These are phyloP conservation scores for Acanthurus tractus DNA, from an alignment of 2,797 vertebrate genomes.

Conservation along the genomic window DNA sequence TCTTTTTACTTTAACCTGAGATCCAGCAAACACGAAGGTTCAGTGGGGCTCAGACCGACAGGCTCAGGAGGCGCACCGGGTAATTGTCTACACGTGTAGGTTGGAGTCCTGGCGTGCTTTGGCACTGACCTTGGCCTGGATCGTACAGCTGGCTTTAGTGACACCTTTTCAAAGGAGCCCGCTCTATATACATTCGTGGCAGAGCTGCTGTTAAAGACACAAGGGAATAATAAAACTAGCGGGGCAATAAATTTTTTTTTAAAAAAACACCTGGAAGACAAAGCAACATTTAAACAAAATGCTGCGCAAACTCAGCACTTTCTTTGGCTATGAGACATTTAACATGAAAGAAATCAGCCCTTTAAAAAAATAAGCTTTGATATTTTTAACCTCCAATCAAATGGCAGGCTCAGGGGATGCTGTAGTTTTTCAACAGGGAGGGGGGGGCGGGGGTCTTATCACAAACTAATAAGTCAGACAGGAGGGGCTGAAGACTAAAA, in stretches of 20 bases:
- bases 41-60: conserved; percentile 1
- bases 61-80: neutral
- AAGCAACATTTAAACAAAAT: conserved; percentile 64
- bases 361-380: conserved; percentile 54
- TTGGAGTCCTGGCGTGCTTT: conserved; percentile 30
- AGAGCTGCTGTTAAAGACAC: conserved; percentile 53
- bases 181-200: conserved; percentile 21
- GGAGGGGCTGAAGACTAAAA: conserved; percentile 8
- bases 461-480: conserved; percentile 34
- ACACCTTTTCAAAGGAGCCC: conserved; percentile 58
- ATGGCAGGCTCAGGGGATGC: conserved; percentile 11
- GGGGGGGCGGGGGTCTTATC: conserved; percentile 32
- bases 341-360: conserved; percentile 60
- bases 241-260: no score
- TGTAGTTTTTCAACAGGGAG: conserved; percentile 24
- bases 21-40: neutral
- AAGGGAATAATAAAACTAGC: conserved; percentile 42
- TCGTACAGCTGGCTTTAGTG: conserved; percentile 51
- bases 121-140: conserved; percentile 60
- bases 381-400: conserved; percentile 58
- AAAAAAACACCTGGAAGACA: conserved; percentile 77
- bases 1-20: neutral
- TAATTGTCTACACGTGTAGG: conserved; percentile 36
- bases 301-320: conserved; percentile 76
- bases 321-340: conserved; percentile 59